Base-by-base conservation (phyloP, 1,140 invertebrate species). In the Triops longicaudatus region DNA sequence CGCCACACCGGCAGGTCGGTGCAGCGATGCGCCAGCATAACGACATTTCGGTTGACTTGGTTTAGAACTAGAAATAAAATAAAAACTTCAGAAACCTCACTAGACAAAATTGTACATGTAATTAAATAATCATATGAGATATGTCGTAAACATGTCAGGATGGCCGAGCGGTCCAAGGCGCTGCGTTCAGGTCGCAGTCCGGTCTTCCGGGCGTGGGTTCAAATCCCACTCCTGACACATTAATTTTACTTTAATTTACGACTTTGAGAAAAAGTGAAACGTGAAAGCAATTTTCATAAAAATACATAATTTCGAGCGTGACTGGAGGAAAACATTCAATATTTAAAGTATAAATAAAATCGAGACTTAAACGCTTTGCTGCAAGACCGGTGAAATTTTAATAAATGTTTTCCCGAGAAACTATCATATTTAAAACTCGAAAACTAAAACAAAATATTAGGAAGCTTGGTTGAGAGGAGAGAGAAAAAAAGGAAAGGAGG, bases 161-260 rank as follows among this genome's bases (percentile, higher is more conserved):
- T 93, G 91, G 91, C 91, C 91, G 91, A 93, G 91, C 89, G 91
- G 90, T 92, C 91, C 91, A 93, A 93, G 91, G 92, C 91, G 91
- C 91, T 93, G 91, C 91, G 92, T 93, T 93, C 91, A 93, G 92
- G 91, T 93, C 91, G 92, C 91, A 93, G 91, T 93, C 91, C 90
- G 89, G 90, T 90, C 88, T 87, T 90, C 90, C 89, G 89, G 90
- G 91, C 91, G 91, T 91, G 91, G 91, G 91, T 92, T 92, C 91
- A 90, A 92, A 91, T 91, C 90, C 90, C 91, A 91, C 90, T 91
- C 89, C 89, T 91, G 90, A 91, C 90, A 91, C 83, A 74, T 71
- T 76, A 83, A 84, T 87, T 85, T 81, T n/a, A n/a, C n/a, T n/a
- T n/a, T n/a, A n/a, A n/a, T n/a, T n/a, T n/a, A n/a, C n/a, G n/a